Conservation (phyloP, 92 coral and sea anemone genomes). For the Anthopleura xanthogrammica region DNA sequence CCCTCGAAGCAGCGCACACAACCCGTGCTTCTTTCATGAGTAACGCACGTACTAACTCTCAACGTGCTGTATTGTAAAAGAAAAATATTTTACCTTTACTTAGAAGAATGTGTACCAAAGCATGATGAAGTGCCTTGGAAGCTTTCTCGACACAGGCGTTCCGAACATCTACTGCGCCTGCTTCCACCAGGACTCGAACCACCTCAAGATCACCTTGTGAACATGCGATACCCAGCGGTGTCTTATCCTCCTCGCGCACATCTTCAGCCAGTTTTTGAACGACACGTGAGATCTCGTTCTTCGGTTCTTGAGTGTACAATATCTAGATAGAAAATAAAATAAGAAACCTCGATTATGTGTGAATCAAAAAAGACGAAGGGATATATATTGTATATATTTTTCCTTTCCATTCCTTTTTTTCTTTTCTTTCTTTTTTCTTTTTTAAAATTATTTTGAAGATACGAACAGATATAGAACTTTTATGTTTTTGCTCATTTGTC, state of each 20-base stretch:
- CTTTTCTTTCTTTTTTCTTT: too few relatives aligned
- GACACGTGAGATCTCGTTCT: conserved; percentile 34
- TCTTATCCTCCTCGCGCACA: conserved; percentile 35
- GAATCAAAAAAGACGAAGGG: too few relatives aligned
- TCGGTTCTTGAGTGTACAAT: conserved; percentile 13
- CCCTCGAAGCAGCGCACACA: too few relatives aligned
- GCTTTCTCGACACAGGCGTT: conserved; percentile 72
- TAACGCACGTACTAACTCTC: too few relatives aligned
- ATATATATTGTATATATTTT: too few relatives aligned
- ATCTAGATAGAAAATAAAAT: conserved; percentile 7
- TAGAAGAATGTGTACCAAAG: conserved; percentile 57
- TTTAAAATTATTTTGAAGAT: too few relatives aligned
- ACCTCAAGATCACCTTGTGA: conserved; percentile 64
- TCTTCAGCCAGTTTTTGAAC: conserved; percentile 37
- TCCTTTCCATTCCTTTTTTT: too few relatives aligned
- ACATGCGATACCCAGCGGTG: conserved; percentile 89
- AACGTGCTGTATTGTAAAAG: background rate
- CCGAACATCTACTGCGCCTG: conserved; percentile 78
- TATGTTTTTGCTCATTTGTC: too few relatives aligned
- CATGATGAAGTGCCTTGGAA: conserved; percentile 68
- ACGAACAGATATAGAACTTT: too few relatives aligned
- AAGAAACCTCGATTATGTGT: too few relatives aligned
- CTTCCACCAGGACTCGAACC: conserved; percentile 59
- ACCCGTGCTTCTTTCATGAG: too few relatives aligned
- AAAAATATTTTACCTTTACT: conserved; percentile 56